These are phyloP conservation scores for Dermochelys coriacea DNA, from an alignment of 2,797 vertebrate species.

Conservation along the genomic window DNA sequence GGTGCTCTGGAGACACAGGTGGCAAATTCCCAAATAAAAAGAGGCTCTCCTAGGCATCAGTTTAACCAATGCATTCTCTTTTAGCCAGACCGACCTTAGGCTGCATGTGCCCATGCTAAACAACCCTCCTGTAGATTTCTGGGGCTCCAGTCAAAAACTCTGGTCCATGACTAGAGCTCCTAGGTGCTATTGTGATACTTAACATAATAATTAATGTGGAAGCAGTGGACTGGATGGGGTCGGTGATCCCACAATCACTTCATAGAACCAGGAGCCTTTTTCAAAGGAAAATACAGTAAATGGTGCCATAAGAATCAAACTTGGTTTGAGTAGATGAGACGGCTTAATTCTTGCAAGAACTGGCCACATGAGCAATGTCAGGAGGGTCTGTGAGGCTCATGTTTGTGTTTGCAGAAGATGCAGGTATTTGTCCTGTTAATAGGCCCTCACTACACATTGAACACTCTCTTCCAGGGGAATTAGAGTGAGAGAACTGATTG, in stretches of 20 bases:
- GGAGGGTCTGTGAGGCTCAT: accelerated
- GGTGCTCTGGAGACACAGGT: accelerated
- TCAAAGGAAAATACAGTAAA: neutral
- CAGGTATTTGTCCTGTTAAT: neutral
- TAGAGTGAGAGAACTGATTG: neutral
- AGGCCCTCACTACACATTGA: neutral
- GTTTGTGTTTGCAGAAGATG: accelerated
- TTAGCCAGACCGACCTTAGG: neutral
- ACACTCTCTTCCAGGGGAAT: accelerated
- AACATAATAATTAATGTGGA: accelerated
- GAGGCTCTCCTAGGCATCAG: accelerated
- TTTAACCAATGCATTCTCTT: accelerated
- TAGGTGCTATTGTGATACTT: accelerated
- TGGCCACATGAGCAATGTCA: neutral
- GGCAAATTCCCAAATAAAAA: neutral
- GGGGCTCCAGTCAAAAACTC: neutral
- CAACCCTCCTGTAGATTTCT: neutral
- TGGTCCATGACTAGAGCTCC: accelerated
- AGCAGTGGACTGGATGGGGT: neutral
- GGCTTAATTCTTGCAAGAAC: neutral
- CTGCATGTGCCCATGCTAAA: neutral
- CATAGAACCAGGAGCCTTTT: neutral
- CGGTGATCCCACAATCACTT: neutral
- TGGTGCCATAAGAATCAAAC: neutral
- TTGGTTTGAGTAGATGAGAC: accelerated